phyloP scores from a whole-genome alignment of 2,113 vertebrate species.

The Spea multiplicata region DNA sequence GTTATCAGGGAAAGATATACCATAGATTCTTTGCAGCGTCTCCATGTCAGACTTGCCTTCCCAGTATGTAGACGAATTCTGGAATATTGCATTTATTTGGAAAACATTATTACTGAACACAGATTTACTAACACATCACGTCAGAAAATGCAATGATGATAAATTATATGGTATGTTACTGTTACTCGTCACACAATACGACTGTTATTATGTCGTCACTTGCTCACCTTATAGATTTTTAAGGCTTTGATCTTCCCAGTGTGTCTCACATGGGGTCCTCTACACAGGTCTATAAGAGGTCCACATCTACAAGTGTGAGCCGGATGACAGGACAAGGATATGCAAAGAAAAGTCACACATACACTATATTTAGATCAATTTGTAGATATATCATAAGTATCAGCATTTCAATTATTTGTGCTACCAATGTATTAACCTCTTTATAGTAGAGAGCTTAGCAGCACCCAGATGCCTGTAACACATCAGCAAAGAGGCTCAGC shows the following conservation, averaged over 20 bases:
- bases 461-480: too few relatives aligned
- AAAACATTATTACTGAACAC: neutral
- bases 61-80: slow-evolving; percentile 74
- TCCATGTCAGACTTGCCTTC: slow-evolving; percentile 73
- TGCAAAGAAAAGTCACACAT: neutral
- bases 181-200: too few relatives aligned
- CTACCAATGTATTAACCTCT: too few relatives aligned
- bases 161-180: neutral
- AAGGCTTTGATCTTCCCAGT: slow-evolving; percentile 74
- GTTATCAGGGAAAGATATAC: slow-evolving; percentile 72
- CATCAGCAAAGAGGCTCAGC: too few relatives aligned
- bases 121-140: neutral
- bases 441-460: too few relatives aligned
- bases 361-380: too few relatives aligned
- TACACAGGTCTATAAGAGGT: slow-evolving; percentile 70
- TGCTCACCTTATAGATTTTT: slow-evolving; percentile 71
- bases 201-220: neutral
- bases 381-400: too few relatives aligned
- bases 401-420: too few relatives aligned
- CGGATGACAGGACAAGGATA: neutral
- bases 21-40: slow-evolving; percentile 71
- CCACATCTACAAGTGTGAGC: slow-evolving; percentile 62
- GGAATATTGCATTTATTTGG: neutral
- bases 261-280: slow-evolving; percentile 74
- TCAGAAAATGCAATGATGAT: neutral